A percentile compares a stretch with the other conserved stretches of the same genome.
Evolutionary conservation across 2,113 vertebrate species (phyloP).

Genomic region (Callorhinus ursinus): DNA sequence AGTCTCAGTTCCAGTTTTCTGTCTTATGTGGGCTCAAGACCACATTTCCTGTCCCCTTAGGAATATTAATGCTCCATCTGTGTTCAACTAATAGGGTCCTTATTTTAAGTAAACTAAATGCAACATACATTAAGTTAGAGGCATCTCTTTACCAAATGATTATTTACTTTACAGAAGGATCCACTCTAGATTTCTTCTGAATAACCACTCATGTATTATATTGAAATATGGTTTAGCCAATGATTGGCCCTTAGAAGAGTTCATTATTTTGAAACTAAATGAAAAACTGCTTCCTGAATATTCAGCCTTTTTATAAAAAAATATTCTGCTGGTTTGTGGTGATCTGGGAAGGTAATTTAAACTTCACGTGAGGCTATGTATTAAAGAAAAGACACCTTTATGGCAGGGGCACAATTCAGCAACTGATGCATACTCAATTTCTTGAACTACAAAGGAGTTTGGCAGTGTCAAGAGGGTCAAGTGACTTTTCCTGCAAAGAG

Average conservation of each 20-base stretch:
- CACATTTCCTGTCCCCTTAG: not conserved
- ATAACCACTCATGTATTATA: not conserved
- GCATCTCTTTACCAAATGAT: not conserved
- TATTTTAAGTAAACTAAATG: not conserved
- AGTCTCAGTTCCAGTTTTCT: not conserved
- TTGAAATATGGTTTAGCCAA: not conserved
- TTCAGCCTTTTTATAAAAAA: slow-evolving; percentile 54
- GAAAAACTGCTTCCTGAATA: slow-evolving; percentile 69
- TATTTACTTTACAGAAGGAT: slow-evolving; percentile 15
- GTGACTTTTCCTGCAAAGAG: slow-evolving; percentile 62
- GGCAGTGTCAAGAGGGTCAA: slow-evolving; percentile 49
- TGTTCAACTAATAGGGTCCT: not conserved
- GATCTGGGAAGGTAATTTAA: slow-evolving; percentile 71
- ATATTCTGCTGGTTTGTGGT: slow-evolving; percentile 50
- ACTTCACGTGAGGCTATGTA: slow-evolving; percentile 47
- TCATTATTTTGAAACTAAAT: slow-evolving; percentile 74
- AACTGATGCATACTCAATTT: slow-evolving; percentile 66
- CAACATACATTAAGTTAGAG: not conserved
- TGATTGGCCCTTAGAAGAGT: slow-evolving; percentile 64
- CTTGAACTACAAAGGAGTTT: slow-evolving; percentile 51
- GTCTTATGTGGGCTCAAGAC: not conserved
- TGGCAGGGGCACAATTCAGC: slow-evolving; percentile 8
- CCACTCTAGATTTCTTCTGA: not conserved
- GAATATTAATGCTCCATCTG: not conserved
- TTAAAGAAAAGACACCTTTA: slow-evolving; percentile 68